Evolutionary conservation across 2,113 vertebrate species (phyloP).

Genomic region (Alligator sinensis): DNA sequence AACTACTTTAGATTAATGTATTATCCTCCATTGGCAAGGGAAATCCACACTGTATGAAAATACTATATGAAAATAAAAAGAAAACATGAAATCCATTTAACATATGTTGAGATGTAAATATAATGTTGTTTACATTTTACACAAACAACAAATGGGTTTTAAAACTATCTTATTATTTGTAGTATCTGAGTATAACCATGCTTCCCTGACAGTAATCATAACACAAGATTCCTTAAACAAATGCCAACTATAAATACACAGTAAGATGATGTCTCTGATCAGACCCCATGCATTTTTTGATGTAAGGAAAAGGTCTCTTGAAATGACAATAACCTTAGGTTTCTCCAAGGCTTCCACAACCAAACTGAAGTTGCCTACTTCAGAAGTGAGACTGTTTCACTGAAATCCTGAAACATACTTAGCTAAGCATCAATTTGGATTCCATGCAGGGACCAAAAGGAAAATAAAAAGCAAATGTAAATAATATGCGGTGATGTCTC

Average conservation of each 20-base stretch:
- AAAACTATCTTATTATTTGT: constrained; percentile 44
- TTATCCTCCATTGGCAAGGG: neutral
- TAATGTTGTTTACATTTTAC: constrained; percentile 51
- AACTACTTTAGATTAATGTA: neutral
- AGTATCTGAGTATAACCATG: constrained; percentile 21
- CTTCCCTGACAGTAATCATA: neutral
- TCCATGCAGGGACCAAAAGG: neutral
- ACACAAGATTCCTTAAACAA: neutral
- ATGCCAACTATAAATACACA: constrained; percentile 11
- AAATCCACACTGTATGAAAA: neutral
- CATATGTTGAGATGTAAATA: constrained; percentile 51
- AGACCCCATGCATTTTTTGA: neutral
- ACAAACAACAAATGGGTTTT: constrained; percentile 46
- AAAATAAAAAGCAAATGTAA: neutral
- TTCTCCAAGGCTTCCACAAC: neutral
- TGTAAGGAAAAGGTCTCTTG: neutral
- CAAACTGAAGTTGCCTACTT: neutral
- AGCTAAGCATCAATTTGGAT: constrained; percentile 14
- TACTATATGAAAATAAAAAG: constrained; percentile 18
- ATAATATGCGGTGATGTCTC: neutral
- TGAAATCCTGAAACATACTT: neutral
- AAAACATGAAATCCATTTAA: constrained; percentile 22
- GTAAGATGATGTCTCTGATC: neutral
- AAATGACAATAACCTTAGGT: neutral
- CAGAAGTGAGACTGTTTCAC: neutral